Evolutionary conservation across 2,113 vertebrate genomes (phyloP), one percentile per base, ranked within the genome.

Genomic region (Megatriorchis doriae): DNA sequence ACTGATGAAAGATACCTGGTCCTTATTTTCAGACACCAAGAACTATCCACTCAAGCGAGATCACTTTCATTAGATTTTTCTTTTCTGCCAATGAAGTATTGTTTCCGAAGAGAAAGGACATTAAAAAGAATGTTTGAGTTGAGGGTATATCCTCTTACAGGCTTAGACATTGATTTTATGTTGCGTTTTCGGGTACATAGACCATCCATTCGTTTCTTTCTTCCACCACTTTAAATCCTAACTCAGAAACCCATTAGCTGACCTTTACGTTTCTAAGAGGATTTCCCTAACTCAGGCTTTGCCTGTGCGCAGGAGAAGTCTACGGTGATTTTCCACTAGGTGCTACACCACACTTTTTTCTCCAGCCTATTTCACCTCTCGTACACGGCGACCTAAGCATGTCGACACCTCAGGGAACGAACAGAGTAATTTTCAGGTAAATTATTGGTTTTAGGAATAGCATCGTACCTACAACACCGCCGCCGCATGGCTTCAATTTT

Each of bases 381-480:
- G 0, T 0, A 36, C 3, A 2, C 4, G 14, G 7, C 1, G 18
- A 38, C 5, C 32, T 20, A 6, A 5, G 25, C 32, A 9, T 7
- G 26, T 0, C 15, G 63, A 5, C 2, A 36, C 13, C 48, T 7
- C 58, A 23, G 7, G 40, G 31, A 80, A 22, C 3, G 18, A 32
- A 1, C 7, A 1, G 7, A 20, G 5, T 7, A 11, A 16, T 10
- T 29, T 8, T 15, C 0, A 4, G 13, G 7, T 2, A 10, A 71
- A 32, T 3, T 0, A 1, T 7, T 3, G 18, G 0, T 0, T 32
- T 26, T 1, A 6, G n/a, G 43, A 10, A 36, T 4, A 2, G 45
- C 58, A 34, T 7, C 21, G 2, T 3, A 6, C 0, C 56, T 17
- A 1, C 40, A 8, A 16, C 1, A 3, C 34, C 59, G 9, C 10